Conservation (phyloP, 1,140 invertebrate species). For the Hyles euphorbiae region DNA sequence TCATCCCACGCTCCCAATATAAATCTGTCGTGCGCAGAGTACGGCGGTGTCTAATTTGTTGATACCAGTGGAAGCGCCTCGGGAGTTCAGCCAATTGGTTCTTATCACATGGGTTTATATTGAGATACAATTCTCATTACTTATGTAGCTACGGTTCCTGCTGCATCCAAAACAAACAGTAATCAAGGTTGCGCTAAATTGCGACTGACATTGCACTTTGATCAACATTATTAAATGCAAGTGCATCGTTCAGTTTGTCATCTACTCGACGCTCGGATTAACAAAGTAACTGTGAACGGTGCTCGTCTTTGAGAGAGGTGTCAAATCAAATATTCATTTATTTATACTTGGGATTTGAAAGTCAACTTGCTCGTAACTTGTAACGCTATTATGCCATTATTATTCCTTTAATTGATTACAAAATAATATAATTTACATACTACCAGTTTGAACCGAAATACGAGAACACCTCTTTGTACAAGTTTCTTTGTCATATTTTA, state of each 20-base stretch:
- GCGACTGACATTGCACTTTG: constrained; percentile 6
- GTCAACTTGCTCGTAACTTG: too few species aligned
- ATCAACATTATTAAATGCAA: neutral
- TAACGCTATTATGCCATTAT: too few species aligned
- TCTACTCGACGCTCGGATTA: too few species aligned
- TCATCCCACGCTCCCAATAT: constrained; percentile 34
- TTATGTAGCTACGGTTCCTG: constrained; percentile 7
- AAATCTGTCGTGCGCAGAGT: constrained; percentile 47
- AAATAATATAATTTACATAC: too few species aligned
- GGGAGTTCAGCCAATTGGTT: constrained; percentile 45
- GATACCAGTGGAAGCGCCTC: constrained; percentile 24
- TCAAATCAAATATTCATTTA: too few species aligned
- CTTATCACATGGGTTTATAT: constrained; percentile 22
- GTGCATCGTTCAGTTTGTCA: too few species aligned
- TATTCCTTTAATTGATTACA: too few species aligned
- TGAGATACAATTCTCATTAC: constrained; percentile 2
- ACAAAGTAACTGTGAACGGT: too few species aligned
- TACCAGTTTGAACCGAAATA: neutral
- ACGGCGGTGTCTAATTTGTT: constrained; percentile 46
- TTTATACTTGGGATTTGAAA: too few species aligned
- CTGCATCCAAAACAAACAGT: constrained; percentile 40
- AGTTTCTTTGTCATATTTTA: neutral
- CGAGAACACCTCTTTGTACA: neutral
- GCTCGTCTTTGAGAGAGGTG: too few species aligned
- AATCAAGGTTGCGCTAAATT: constrained; percentile 26